A percentile compares a stretch with the other conserved stretches of the same genome.
Conservation (phyloP, 2,888 invertebrate genomes). For the Nephrocerus scutellatus region DNA sequence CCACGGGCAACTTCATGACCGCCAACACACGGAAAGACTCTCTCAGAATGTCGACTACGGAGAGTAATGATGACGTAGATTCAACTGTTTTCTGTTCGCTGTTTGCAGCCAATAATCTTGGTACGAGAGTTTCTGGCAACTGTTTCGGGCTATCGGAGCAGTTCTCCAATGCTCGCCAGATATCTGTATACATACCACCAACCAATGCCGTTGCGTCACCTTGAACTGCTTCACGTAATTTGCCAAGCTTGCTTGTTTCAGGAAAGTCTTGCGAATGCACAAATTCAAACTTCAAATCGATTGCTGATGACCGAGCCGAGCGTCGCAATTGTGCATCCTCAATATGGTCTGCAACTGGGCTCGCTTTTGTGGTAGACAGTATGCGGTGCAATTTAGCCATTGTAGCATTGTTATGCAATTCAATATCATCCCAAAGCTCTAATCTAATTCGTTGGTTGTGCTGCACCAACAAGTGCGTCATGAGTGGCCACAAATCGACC, state of each 20-base stretch:
- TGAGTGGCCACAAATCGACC: slow-evolving; percentile 5
- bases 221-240: slow-evolving; percentile 13
- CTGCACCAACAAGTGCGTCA: too few relatives aligned
- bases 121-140: slow-evolving; percentile 15
- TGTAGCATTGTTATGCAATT: neutral
- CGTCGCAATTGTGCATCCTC: too few relatives aligned
- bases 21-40: slow-evolving; percentile 12
- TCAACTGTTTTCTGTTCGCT: neutral
- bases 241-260: slow-evolving; percentile 12
- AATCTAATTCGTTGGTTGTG: neutral
- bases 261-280: slow-evolving; percentile 9
- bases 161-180: too few relatives aligned
- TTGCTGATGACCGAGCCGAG: too few relatives aligned
- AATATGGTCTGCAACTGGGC: too few relatives aligned
- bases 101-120: slow-evolving; percentile 9
- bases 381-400: slow-evolving; percentile 8
- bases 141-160: too few relatives aligned
- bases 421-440: slow-evolving; percentile 6
- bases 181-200: slow-evolving; percentile 8
- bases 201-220: slow-evolving; percentile 11
- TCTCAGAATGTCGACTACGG: slow-evolving; percentile 9
- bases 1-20: slow-evolving; percentile 15
- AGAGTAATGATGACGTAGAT: slow-evolving; percentile 6
- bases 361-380: too few relatives aligned
- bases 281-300: too few relatives aligned